phyloP scores from a whole-genome alignment of 2,888 invertebrate genomes.

The Dioctria rufipes region DNA sequence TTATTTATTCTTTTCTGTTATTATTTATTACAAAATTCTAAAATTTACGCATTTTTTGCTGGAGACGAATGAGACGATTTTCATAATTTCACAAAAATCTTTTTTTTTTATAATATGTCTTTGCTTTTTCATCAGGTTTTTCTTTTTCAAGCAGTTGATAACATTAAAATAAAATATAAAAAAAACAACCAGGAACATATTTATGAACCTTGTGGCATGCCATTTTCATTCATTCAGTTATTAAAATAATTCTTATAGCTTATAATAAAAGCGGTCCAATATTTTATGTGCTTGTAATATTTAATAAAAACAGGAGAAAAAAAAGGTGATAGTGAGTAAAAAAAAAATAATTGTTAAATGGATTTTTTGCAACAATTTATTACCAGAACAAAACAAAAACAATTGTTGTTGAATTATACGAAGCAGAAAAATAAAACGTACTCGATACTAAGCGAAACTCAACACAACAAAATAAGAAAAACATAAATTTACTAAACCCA shows the following conservation, averaged over 20 bases:
- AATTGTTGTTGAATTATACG: conserved; percentile 40
- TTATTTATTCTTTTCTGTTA: conserved; percentile 22
- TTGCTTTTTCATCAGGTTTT: background rate
- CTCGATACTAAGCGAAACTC: background rate
- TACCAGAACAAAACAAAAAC: conserved; percentile 14
- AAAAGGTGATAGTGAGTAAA: conserved; percentile 43
- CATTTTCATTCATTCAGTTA: background rate
- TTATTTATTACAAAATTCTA: background rate
- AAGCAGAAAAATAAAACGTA: background rate
- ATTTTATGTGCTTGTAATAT: conserved; percentile 55
- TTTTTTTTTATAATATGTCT: background rate
- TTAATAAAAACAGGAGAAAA: conserved; percentile 42
- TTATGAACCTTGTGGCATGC: conserved; percentile 36
- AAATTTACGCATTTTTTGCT: background rate
- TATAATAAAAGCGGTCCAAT: conserved; percentile 51
- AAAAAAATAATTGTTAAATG: conserved; percentile 39
- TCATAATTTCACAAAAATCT: background rate
- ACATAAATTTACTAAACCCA: background rate
- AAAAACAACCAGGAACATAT: background rate
- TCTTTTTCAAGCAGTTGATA: conserved; percentile 9
- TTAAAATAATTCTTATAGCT: conserved; percentile 34
- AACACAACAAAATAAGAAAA: background rate
- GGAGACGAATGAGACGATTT: too few relatives aligned
- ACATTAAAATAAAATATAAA: conserved; percentile 11
- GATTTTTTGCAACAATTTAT: conserved; percentile 42